Percentiles rank a stretch among this genome's conserved stretches.
Evolutionary conservation across 64 coral and sea anemone genomes (phyloP).

Genomic region (Actinia tenebrosa): DNA sequence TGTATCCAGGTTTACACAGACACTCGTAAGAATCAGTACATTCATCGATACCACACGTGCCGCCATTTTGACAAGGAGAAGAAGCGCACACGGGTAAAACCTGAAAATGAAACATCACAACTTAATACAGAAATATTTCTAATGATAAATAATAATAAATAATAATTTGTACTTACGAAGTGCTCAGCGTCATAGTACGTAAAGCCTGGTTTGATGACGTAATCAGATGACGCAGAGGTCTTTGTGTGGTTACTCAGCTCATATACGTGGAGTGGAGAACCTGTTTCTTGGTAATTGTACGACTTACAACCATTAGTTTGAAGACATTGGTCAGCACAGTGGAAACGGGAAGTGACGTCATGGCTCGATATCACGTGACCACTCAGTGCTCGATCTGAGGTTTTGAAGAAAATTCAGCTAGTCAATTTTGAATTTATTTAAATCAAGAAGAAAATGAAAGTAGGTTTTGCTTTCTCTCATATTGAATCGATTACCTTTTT

Average conservation of each 20-base stretch:
- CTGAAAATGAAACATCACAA: not conserved
- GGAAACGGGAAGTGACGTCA: slow-evolving; percentile 2
- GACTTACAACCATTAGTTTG: slow-evolving; percentile 18
- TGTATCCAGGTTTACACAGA: not conserved
- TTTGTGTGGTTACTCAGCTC: slow-evolving; percentile 20
- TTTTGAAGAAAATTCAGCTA: too few relatives aligned
- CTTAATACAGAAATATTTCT: not conserved
- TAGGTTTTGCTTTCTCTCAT: too few relatives aligned
- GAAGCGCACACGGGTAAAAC: slow-evolving; percentile 16
- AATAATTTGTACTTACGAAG: not conserved
- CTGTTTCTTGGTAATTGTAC: slow-evolving; percentile 39
- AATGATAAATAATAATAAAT: not conserved
- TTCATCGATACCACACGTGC: not conserved
- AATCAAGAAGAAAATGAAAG: too few relatives aligned
- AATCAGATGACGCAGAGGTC: not conserved
- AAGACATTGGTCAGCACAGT: slow-evolving; percentile 42
- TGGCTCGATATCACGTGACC: slow-evolving; percentile 27
- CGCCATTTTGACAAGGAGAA: slow-evolving; percentile 18
- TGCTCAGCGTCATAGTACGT: slow-evolving; percentile 29
- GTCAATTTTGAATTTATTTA: too few relatives aligned
- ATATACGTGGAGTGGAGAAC: slow-evolving; percentile 26
- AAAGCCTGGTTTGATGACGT: slow-evolving; percentile 24
- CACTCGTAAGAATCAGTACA: slow-evolving; percentile 15
- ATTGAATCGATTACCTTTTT: not conserved
- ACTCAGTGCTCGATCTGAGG: slow-evolving; percentile 12